A percentile compares a stretch with the other conserved stretches of the same genome.
These are phyloP conservation scores for Gobio occitaniae DNA, from an alignment of 2,797 vertebrate genomes.

Conservation along the genomic window DNA sequence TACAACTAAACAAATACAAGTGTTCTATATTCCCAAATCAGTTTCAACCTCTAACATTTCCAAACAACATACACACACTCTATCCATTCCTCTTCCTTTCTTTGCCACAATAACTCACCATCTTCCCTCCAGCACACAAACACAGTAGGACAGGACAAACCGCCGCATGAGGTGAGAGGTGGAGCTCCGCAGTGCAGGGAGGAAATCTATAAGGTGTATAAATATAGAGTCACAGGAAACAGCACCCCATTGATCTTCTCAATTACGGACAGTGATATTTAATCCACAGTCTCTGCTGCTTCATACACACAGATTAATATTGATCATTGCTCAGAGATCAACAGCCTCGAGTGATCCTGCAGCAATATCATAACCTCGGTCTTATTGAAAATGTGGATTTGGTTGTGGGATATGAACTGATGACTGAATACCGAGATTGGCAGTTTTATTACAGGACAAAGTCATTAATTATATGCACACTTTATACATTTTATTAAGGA, in stretches of 20 bases:
- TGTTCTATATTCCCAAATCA: not conserved
- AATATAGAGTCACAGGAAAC: constrained; percentile 47
- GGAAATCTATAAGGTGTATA: constrained; percentile 49
- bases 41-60: not conserved
- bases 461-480: constrained; percentile 10
- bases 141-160: constrained; percentile 29
- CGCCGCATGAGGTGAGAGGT: constrained; percentile 26
- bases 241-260: constrained; percentile 55
- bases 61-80: not conserved
- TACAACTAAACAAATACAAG: not conserved
- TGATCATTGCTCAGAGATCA: constrained; percentile 32
- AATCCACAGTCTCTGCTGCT: constrained; percentile 48
- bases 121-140: constrained; percentile 6
- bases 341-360: constrained; percentile 10
- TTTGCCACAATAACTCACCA: not conserved
- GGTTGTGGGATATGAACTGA: not conserved
- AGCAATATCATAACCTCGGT: constrained; percentile 10
- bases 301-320: constrained; percentile 53
- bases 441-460: constrained; percentile 7
- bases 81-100: not conserved
- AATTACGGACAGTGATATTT: constrained; percentile 57
- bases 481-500: constrained; percentile 33
- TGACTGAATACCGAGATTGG: constrained; percentile 4
- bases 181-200: constrained; percentile 14
- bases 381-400: constrained; percentile 36